Base-by-base conservation (phyloP, 2,113 vertebrate genomes). In the Chlorodrepanis virens region DNA sequence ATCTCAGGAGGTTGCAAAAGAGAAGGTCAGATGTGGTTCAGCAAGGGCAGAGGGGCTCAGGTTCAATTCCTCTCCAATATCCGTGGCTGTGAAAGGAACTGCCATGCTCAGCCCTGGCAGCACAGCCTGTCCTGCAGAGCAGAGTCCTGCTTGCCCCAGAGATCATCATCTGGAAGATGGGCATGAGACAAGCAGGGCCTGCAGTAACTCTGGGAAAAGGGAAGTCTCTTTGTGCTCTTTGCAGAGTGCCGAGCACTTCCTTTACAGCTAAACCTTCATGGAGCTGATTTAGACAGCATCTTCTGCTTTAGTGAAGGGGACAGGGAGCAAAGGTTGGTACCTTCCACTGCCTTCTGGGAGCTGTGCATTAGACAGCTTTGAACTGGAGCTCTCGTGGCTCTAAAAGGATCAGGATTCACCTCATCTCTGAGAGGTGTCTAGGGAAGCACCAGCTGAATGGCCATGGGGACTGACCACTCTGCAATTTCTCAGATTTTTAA, bases 11-110 rank as follows among this genome's bases (percentile, higher is more conserved):
- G 71, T 3, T 93, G 78, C 77, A 92, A 47, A 87, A 76, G 56
- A 88, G 42, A 69, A 95, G 71, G 93, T 95, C 95, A 95, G 37
- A 27, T 33, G 21, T 94, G 78, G 83, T 88, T 97, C 87, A 94
- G 45, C 67, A 60, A 75, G 28, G 3, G 40, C 82, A 90, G 33
- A 76, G 49, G 23, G 49, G 57, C 63, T 88, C 79, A 67, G 64
- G 44, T 67, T 90, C 59, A 71, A 80, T 37, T 92, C 59, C 60
- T 81, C 67, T 50, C 14, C 44, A 33, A 22, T 2, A 24, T 68
- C 68, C 14, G 12, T 7, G 35, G 42, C 67, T 93, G 37, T 57
- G 87, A 42, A 56, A 87, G 61, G 37, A 90, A 1, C 45, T 49
- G 65, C 23, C 3, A 0, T 10, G 74, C 78, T 69, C 61, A 67